Base-by-base conservation (phyloP, 1,140 invertebrate species). In the Drosophila melanogaster region DNA sequence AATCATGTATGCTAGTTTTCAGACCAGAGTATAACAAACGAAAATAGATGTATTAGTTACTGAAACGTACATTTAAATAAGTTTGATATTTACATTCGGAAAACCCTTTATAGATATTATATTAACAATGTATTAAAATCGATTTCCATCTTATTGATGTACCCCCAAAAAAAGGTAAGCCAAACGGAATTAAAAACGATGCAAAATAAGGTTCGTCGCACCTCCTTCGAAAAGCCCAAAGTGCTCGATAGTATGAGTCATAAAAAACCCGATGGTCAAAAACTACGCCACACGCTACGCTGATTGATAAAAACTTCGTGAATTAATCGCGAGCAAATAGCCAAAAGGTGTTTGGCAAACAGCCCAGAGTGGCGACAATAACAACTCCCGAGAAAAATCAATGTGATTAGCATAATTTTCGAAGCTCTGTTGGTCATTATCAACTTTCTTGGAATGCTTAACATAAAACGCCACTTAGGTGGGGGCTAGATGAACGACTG, bases 371-470 rank as follows among this genome's bases (percentile, higher is more conserved):
- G 41, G 41, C 35, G 50, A 62, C 41, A 49, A 30, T 43, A 53
- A 40, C 73, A 61, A 30, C 30, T 49, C 33, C 53, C n/a, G n/a
- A n/a, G 66, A 64, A 70, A 61, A 67, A 81, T 66, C 40, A 37
- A 38, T 2, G 41, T 47, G 77, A 89, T 87, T 87, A 89, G 64
- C 84, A 87, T 87, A 87, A 89, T 87, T 77, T 83, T 54, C 71
- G 43, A 51, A 50, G 51, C 56, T 37, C 66, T 59, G 56, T 37
- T 59, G 56, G 40, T 55, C 69, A 79, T 83, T 79, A 81, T 76
- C 77, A 80, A 77, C 85, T 89, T 89, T 89, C 84, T 78, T 90
- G 84, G 80, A 89, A 89, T 78, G 58, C 50, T 89, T 84, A 89
- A 84, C 85, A 84, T 84, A 84, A 89, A 80, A 89, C 37, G 61